Conservation (phyloP, 2,113 vertebrate genomes). For the Burhinus bistriatus region DNA sequence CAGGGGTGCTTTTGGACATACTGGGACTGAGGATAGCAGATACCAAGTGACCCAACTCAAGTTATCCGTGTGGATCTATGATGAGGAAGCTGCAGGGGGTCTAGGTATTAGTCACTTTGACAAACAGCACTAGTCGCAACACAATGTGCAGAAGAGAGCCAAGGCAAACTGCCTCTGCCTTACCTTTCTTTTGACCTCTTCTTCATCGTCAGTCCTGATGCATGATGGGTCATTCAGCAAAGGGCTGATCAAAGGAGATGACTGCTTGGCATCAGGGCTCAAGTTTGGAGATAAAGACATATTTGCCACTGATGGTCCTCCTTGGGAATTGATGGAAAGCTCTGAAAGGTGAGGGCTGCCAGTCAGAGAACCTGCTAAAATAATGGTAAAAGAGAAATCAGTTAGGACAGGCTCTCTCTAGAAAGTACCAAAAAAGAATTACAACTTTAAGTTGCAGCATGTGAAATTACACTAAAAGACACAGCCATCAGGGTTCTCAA, state of each 20-base stretch:
- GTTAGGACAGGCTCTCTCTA: background rate
- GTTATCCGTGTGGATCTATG: background rate
- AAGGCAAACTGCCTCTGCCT: background rate
- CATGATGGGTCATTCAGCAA: conserved; percentile 87
- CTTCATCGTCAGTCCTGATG: conserved; percentile 89
- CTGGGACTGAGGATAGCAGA: background rate
- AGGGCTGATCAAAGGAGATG: conserved; percentile 91
- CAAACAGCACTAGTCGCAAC: background rate
- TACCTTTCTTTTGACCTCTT: conserved; percentile 93
- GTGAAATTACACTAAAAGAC: background rate
- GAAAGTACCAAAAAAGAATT: background rate
- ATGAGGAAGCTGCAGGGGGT: background rate
- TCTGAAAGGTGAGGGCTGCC: conserved; percentile 87
- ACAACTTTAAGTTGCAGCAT: background rate
- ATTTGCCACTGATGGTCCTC: conserved; percentile 81
- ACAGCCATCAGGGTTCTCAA: background rate
- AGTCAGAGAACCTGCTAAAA: conserved; percentile 80
- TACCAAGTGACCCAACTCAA: background rate
- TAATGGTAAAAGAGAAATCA: conserved; percentile 37
- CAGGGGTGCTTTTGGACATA: background rate
- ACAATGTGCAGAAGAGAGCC: background rate
- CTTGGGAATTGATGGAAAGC: conserved; percentile 84
- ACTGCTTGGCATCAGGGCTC: conserved; percentile 86
- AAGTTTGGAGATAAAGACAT: conserved; percentile 82
- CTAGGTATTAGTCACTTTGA: background rate